Evolutionary conservation across 2,888 invertebrate genomes (phyloP), one percentile per base, ranked within the genome.

Genomic region (Hirtodrosophila alboralis): DNA sequence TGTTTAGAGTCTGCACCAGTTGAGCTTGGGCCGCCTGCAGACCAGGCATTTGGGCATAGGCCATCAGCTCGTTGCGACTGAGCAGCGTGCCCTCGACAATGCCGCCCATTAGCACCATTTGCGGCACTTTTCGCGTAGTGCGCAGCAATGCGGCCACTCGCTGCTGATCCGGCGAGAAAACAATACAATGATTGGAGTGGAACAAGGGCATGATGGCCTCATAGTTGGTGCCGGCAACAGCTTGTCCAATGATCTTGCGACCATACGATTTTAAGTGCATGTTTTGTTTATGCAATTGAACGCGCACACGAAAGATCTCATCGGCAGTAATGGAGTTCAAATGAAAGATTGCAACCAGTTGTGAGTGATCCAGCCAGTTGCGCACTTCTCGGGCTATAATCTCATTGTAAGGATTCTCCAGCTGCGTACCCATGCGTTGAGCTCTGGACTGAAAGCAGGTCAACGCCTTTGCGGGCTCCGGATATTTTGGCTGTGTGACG

Each of bases 91-190:
- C 93, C 78, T 96, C 93, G 44, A 95, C 92, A 60, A 96, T 93
- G n/a, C 94, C 96, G 93, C 95, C 95, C 89, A 96, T 89, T 13
- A 96, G 90, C 69, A 94, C 88, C 79, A 95, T 90, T 86, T 95
- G 94, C 1, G 95, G 95, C 64, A 93, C 92, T 86, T 94, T 95
- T 59, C 93, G 95, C 4, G 94, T 88, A 33, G 94, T 92, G 88
- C 93, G 94, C 28, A 95, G 88, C 80, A 96, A 87, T 71, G 92
- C 91, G 7, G 89, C 89, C 28, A 94, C 92, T 81, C 93, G 92
- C 26, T 93, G 93, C 34, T 92, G 91, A 40, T 95, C 93, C 48
- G 93, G 92, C 34, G 95, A 93, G 90, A 96, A 96, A 36, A 96
- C 92, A 1, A 94, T 91, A 67, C 93, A 92, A 86, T 93, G 93